Evolutionary conservation across 2,888 invertebrate genomes (phyloP).

Genomic region (Mystacides longicornis): DNA sequence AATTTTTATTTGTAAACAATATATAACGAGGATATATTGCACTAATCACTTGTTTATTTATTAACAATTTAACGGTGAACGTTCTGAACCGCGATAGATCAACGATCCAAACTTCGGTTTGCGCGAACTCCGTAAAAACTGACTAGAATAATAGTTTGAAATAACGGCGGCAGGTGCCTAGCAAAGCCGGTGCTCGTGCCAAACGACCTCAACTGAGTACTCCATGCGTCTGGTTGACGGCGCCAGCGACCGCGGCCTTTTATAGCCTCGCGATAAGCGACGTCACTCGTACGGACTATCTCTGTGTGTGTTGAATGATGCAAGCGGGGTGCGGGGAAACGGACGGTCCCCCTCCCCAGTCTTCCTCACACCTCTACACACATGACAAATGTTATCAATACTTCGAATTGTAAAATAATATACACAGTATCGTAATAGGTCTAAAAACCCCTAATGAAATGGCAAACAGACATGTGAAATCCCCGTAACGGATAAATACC

Average conservation of each 20-base stretch:
- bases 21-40: constrained; percentile 40
- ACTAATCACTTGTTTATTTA: constrained; percentile 29
- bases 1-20: constrained; percentile 23
- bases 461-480: too few relatives aligned
- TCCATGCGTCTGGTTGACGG: constrained; percentile 50
- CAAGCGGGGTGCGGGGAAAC: constrained; percentile 4
- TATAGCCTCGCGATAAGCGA: constrained; percentile 36
- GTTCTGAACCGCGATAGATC: constrained; percentile 40
- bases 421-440: too few relatives aligned
- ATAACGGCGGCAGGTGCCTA: constrained; percentile 52
- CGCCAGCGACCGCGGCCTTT: constrained; percentile 44
- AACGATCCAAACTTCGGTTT: constrained; percentile 34
- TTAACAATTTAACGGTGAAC: constrained; percentile 34
- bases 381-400: constrained; percentile 17
- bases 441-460: too few relatives aligned
- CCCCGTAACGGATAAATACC: too few relatives aligned
- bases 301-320: too few relatives aligned
- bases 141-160: constrained; percentile 49
- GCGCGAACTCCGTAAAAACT: constrained; percentile 37
- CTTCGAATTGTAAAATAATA: constrained; percentile 20
- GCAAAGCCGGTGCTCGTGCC: constrained; percentile 55
- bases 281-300: too few relatives aligned
- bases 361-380: constrained; percentile 15
- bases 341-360: constrained; percentile 4
- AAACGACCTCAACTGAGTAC: constrained; percentile 55